These are phyloP conservation scores for Argopecten irradians DNA, from an alignment of 1,140 invertebrate genomes.

Conservation along the genomic window DNA sequence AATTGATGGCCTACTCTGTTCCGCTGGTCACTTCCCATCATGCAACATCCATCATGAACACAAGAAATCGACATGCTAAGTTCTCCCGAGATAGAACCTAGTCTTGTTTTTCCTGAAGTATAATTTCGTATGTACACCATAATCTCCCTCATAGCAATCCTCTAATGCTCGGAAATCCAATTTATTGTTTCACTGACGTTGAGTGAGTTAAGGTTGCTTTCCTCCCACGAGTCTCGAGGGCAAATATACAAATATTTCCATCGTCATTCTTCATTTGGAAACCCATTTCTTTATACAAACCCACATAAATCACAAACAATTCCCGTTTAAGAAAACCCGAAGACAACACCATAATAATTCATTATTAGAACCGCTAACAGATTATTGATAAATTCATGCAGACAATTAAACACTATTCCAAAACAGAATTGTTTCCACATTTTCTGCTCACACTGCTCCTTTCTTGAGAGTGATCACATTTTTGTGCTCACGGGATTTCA, in stretches of 20 bases:
- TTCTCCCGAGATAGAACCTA: not conserved
- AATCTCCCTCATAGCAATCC: not conserved
- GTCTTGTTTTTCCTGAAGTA: not conserved
- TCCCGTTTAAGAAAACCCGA: not conserved
- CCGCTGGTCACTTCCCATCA: not conserved
- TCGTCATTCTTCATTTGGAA: not conserved
- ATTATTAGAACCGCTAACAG: no score
- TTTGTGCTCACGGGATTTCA: not conserved
- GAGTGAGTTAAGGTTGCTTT: not conserved
- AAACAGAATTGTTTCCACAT: not conserved
- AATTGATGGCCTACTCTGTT: not conserved
- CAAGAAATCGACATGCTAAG: not conserved
- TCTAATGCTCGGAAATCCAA: conserved; percentile 15
- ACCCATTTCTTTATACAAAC: not conserved
- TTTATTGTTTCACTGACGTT: not conserved
- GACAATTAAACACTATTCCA: not conserved
- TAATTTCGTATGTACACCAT: not conserved
- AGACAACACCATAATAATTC: no score
- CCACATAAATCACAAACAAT: not conserved
- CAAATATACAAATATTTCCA: not conserved
- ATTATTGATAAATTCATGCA: no score
- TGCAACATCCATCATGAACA: conserved; percentile 14
- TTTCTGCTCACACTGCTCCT: not conserved
- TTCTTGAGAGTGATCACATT: not conserved
- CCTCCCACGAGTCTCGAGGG: not conserved